Evolutionary conservation across 1,140 invertebrate species (phyloP).

Genomic region (Chionoecetes opilio): DNA sequence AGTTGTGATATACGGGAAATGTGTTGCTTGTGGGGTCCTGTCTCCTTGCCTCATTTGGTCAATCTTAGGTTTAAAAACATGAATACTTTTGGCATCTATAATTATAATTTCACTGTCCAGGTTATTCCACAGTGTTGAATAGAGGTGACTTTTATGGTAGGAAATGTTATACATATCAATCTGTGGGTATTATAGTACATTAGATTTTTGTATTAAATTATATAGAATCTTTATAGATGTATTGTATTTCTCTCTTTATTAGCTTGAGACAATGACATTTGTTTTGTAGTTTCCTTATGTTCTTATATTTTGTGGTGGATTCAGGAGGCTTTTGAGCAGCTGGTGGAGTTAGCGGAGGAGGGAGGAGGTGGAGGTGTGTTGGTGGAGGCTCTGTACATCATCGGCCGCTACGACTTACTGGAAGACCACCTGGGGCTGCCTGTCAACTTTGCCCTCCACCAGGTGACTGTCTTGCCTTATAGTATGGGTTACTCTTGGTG

Average conservation of each 20-base stretch:
- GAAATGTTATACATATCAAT: neutral
- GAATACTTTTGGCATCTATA: too few relatives aligned
- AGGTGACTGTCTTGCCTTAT: slow-evolving; percentile 22
- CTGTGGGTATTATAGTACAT: neutral
- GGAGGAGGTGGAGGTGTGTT: neutral
- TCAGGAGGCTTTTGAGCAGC: slow-evolving; percentile 53
- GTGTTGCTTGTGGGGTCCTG: too few relatives aligned
- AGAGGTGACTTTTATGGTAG: neutral
- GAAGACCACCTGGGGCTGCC: slow-evolving; percentile 45
- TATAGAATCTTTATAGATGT: neutral
- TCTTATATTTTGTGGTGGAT: neutral
- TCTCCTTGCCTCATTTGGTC: too few relatives aligned
- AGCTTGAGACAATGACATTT: neutral
- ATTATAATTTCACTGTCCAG: too few relatives aligned
- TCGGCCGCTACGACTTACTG: slow-evolving; percentile 66
- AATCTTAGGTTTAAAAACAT: too few relatives aligned
- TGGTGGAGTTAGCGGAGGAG: slow-evolving; percentile 33
- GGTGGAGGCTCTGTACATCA: slow-evolving; percentile 59
- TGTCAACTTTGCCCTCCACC: slow-evolving; percentile 31
- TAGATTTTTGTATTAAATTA: neutral
- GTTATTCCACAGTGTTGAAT: too few relatives aligned
- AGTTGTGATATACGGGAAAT: too few relatives aligned
- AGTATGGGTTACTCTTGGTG: neutral
- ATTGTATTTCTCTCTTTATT: neutral
- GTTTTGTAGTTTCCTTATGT: neutral